Percentiles rank a stretch among this genome's conserved stretches.
Evolutionary conservation across 2,797 vertebrate genomes (phyloP).

Genomic region (Champsocephalus gunnari): DNA sequence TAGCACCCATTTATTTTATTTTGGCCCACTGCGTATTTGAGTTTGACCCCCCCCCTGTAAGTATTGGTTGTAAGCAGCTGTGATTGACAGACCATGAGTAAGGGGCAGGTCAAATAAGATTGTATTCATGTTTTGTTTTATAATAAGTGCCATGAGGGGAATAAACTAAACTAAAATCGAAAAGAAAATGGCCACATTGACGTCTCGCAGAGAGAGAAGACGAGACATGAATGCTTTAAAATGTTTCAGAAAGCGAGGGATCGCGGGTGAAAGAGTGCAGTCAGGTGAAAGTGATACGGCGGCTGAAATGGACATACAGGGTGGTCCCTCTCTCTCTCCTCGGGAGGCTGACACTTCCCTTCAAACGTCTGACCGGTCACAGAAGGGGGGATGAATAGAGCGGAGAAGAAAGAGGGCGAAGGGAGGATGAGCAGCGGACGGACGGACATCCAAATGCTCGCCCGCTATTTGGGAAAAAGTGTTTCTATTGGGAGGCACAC

Average conservation of each 20-base stretch:
- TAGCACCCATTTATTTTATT: too few species aligned
- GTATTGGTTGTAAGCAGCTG: too few species aligned
- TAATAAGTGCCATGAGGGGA: too few species aligned
- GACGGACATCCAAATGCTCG: slow-evolving; percentile 78
- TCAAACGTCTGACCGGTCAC: slow-evolving; percentile 79
- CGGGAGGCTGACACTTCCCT: slow-evolving; percentile 78
- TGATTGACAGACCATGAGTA: too few species aligned
- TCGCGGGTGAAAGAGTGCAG: slow-evolving; percentile 73
- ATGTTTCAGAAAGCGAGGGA: slow-evolving; percentile 68
- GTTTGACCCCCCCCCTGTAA: too few species aligned
- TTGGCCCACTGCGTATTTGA: too few species aligned
- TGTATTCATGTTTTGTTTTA: too few species aligned
- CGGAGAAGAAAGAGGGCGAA: slow-evolving; percentile 65
- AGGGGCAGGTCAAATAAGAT: too few species aligned
- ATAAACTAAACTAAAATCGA: too few species aligned
- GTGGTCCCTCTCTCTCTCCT: slow-evolving; percentile 68
- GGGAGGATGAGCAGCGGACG: slow-evolving; percentile 77
- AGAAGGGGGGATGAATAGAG: slow-evolving; percentile 78
- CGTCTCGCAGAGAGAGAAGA: slow-evolving; percentile 25
- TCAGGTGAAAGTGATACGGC: slow-evolving; percentile 81
- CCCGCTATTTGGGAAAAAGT: slow-evolving; percentile 30
- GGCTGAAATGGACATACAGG: slow-evolving; percentile 71
- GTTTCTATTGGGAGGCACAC: slow-evolving; percentile 55
- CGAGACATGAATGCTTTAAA: slow-evolving; percentile 63
- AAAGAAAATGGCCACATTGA: slow-evolving; percentile 10